These are phyloP conservation scores for Oryzias woworae DNA, from an alignment of 2,113 vertebrate genomes.

Conservation along the genomic window DNA sequence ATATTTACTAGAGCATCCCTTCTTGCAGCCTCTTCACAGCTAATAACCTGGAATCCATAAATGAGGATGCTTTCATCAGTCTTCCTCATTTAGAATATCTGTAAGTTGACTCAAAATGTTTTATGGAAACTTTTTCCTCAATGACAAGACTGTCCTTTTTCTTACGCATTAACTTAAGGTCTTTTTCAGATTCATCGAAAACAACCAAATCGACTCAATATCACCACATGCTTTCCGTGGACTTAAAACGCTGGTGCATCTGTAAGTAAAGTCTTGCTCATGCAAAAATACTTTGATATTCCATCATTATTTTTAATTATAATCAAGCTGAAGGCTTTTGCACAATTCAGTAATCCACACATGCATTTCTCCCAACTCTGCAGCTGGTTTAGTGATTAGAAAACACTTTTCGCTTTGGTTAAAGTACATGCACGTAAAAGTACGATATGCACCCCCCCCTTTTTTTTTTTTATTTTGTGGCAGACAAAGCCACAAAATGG, in stretches of 20 bases:
- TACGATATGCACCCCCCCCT: neutral
- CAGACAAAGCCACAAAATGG: constrained; percentile 35
- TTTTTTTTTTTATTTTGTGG: neutral
- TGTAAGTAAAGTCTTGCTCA: constrained; percentile 83
- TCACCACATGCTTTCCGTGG: constrained; percentile 94
- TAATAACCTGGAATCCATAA: constrained; percentile 92
- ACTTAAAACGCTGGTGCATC: constrained; percentile 93
- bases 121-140: neutral
- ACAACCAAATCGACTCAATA: constrained; percentile 95
- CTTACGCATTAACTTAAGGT: neutral
- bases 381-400: constrained; percentile 35
- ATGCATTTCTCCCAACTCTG: constrained; percentile 3
- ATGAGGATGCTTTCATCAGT: constrained; percentile 94
- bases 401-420: constrained; percentile 7
- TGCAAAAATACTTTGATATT: neutral
- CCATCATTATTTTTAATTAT: no score
- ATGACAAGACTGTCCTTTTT: neutral
- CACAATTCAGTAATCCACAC: constrained; percentile 19
- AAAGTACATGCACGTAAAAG: no score
- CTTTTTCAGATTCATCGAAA: constrained; percentile 95
- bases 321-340: constrained; percentile 10
- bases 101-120: constrained; percentile 80
- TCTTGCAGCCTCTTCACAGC: constrained; percentile 90
- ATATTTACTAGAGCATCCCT: constrained; percentile 19
- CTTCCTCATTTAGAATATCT: constrained; percentile 97